A percentile compares a stretch with the other conserved stretches of the same genome.
Evolutionary conservation across 2,888 invertebrate genomes (phyloP).

Genomic region (Chrysolina americana): DNA sequence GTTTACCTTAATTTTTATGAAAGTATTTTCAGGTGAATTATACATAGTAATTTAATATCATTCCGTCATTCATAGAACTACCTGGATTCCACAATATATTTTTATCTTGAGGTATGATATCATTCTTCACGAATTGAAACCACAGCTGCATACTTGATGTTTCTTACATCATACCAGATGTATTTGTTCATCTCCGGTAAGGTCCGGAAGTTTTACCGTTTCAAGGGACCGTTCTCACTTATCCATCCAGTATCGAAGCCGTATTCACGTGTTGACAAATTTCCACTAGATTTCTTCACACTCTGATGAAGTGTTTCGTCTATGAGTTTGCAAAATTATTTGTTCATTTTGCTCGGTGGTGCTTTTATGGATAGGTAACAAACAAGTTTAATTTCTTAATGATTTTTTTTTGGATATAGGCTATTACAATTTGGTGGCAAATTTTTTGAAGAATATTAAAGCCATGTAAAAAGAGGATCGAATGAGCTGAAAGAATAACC

Average conservation of each 20-base stretch:
- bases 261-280: not conserved
- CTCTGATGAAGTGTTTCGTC: not conserved
- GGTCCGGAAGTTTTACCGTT: constrained; percentile 3
- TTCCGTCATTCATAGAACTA: not conserved
- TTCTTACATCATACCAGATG: constrained; percentile 12
- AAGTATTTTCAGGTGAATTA: constrained; percentile 19
- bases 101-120: constrained; percentile 2
- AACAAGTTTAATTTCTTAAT: too few relatives aligned
- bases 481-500: too few relatives aligned
- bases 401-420: too few relatives aligned
- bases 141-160: not conserved
- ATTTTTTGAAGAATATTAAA: too few relatives aligned
- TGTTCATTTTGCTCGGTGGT: too few relatives aligned
- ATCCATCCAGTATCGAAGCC: not conserved
- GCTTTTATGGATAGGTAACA: too few relatives aligned
- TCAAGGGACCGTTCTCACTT: not conserved
- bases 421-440: too few relatives aligned
- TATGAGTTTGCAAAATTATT: not conserved
- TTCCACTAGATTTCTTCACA: not conserved
- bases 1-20: constrained; percentile 8
- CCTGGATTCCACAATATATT: not conserved
- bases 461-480: too few relatives aligned
- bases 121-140: constrained; percentile 3
- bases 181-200: not conserved
- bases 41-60: constrained; percentile 8